Percentiles rank a stretch among this genome's conserved stretches.
These are phyloP conservation scores for Drosophila ochracea DNA, from an alignment of 2,888 invertebrate species.

Conservation along the genomic window DNA sequence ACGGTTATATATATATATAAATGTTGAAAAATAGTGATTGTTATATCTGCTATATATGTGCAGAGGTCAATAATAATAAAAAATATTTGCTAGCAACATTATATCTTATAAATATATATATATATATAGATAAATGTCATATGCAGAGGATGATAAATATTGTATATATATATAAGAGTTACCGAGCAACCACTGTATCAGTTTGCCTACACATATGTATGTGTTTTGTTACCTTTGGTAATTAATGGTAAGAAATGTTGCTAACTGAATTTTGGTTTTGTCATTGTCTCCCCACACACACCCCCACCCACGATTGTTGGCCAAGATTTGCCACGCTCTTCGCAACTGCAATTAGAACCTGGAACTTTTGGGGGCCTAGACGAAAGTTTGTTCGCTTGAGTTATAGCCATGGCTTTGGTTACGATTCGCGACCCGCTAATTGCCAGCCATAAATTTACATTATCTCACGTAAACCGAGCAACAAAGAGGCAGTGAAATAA, in stretches of 20 bases:
- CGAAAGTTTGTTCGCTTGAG: slow-evolving; percentile 63
- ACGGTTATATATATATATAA: slow-evolving; percentile 26
- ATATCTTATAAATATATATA: neutral
- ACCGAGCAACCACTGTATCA: neutral
- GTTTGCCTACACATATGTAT: slow-evolving; percentile 49
- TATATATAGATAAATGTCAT: neutral
- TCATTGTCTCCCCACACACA: slow-evolving; percentile 25
- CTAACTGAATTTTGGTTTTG: slow-evolving; percentile 76
- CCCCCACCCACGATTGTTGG: neutral
- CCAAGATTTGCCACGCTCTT: slow-evolving; percentile 67
- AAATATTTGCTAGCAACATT: neutral
- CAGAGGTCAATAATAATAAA: neutral
- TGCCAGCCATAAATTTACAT: slow-evolving; percentile 79
- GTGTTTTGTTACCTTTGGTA: slow-evolving; percentile 49
- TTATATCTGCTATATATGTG: neutral
- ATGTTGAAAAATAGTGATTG: slow-evolving; percentile 20
- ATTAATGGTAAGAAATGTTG: slow-evolving; percentile 68
- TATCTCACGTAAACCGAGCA: slow-evolving; percentile 69
- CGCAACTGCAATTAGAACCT: slow-evolving; percentile 72
- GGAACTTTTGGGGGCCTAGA: slow-evolving; percentile 57
- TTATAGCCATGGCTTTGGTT: slow-evolving; percentile 72
- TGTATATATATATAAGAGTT: neutral
- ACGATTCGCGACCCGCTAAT: slow-evolving; percentile 75
- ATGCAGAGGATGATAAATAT: neutral
- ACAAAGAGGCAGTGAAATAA: neutral